These are phyloP conservation scores for Cyrtonyx montezumae DNA, from an alignment of 2,113 vertebrate genomes.

Conservation along the genomic window DNA sequence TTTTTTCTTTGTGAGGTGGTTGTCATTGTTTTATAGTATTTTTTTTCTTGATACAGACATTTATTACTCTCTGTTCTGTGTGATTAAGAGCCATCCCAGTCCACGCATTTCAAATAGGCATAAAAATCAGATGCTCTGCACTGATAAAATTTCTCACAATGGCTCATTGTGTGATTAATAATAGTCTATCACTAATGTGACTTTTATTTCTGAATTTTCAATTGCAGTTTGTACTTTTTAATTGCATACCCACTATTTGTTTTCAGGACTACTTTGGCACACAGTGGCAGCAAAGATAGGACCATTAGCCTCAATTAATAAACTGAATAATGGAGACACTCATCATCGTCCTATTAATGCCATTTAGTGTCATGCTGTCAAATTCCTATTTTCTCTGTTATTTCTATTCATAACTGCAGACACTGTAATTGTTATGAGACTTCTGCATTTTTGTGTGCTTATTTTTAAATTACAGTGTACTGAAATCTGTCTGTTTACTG, in stretches of 20 bases:
- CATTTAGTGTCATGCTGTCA: background rate
- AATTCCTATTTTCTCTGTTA: constrained; percentile 10
- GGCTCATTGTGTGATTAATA: background rate
- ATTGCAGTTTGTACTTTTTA: background rate
- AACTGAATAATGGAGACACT: constrained; percentile 10
- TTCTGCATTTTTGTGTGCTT: background rate
- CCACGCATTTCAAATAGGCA: background rate
- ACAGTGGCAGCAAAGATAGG: background rate
- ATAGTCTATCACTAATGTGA: background rate
- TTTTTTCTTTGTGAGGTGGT: background rate
- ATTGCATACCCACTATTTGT: background rate
- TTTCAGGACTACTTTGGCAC: background rate
- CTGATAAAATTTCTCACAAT: background rate
- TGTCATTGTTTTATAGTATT: background rate
- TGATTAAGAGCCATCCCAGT: background rate
- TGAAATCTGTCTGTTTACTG: constrained; percentile 4
- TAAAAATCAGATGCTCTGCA: background rate
- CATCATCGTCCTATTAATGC: background rate
- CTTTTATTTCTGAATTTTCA: constrained; percentile 40
- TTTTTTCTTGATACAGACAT: background rate
- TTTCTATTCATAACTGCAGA: background rate
- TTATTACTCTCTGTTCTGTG: background rate
- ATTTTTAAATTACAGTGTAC: constrained; percentile 6
- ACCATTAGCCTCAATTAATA: constrained; percentile 32
- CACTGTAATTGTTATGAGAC: constrained; percentile 8